phyloP scores from a whole-genome alignment of 37 sponge, comb jelly and placozoan genomes.

The Mnemiopsis leidyi region DNA sequence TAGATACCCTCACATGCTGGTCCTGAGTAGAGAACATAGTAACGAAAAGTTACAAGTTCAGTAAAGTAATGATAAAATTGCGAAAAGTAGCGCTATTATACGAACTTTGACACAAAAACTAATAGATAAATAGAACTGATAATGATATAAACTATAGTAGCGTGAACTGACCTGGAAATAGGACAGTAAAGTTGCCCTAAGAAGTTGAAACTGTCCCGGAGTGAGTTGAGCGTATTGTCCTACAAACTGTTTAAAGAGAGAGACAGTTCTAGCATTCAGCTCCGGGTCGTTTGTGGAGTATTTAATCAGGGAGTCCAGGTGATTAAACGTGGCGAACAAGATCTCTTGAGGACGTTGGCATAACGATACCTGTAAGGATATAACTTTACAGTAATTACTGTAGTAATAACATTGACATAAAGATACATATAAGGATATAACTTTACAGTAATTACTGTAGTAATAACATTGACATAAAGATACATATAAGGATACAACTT shows the following conservation, averaged over 20 bases:
- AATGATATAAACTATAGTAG: too few relatives aligned
- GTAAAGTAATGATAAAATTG: too few relatives aligned
- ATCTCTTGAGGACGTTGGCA: slow-evolving; percentile 80
- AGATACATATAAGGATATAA: too few relatives aligned
- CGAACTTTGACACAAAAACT: too few relatives aligned
- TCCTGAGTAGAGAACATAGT: too few relatives aligned
- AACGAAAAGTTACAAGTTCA: not conserved
- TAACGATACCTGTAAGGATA: slow-evolving; percentile 76
- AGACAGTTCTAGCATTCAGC: not conserved
- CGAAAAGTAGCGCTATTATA: too few relatives aligned
- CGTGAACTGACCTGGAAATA: slow-evolving; percentile 86
- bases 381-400: too few relatives aligned
- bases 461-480: too few relatives aligned
- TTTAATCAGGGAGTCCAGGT: slow-evolving; percentile 69
- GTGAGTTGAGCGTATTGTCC: slow-evolving; percentile 67
- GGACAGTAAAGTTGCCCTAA: slow-evolving; percentile 73
- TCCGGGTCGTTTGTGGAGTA: not conserved
- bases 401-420: too few relatives aligned
- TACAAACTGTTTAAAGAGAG: slow-evolving; percentile 56
- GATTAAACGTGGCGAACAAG: slow-evolving; percentile 83
- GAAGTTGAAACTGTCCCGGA: slow-evolving; percentile 70
- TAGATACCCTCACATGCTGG: slow-evolving; percentile 70
- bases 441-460: too few relatives aligned
- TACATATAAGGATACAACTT: too few relatives aligned
- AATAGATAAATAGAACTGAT: too few relatives aligned